These are phyloP conservation scores for Forbesichthys agassizii DNA, from an alignment of 2,113 vertebrate genomes.

Conservation along the genomic window DNA sequence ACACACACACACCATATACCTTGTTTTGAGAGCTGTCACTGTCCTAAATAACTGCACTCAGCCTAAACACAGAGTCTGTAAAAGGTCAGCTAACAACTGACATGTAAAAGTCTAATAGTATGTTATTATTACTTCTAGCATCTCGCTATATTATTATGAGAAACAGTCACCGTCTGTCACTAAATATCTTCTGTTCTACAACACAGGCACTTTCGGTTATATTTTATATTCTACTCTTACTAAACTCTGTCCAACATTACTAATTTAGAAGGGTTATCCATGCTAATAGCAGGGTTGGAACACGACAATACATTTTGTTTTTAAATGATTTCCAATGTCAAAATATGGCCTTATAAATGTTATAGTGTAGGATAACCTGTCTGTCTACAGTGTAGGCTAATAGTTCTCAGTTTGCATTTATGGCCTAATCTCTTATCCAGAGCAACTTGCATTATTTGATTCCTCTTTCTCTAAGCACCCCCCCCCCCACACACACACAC, in stretches of 20 bases:
- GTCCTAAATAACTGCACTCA: no score
- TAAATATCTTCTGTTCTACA: conserved; percentile 7
- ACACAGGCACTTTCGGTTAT: background rate
- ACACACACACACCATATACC: no score
- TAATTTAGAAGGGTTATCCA: background rate
- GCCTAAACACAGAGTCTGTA: background rate
- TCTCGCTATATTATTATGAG: conserved; percentile 36
- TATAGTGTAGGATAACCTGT: no score
- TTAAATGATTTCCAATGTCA: no score
- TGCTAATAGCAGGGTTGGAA: no score
- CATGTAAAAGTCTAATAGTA: conserved; percentile 23
- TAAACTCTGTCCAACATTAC: background rate
- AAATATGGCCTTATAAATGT: no score
- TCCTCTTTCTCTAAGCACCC: background rate
- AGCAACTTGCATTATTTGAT: background rate
- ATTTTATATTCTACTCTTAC: background rate
- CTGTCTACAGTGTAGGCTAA: no score
- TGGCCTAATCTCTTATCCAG: background rate
- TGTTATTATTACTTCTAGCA: no score
- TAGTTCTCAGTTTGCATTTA: no score
- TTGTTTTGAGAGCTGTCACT: no score
- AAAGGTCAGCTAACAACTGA: conserved; percentile 18
- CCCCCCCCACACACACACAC: background rate
- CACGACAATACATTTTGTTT: no score
- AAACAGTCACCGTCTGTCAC: conserved; percentile 21